phyloP scores from a whole-genome alignment of 2,797 vertebrate genomes.

The Sebastes umbrosus region DNA sequence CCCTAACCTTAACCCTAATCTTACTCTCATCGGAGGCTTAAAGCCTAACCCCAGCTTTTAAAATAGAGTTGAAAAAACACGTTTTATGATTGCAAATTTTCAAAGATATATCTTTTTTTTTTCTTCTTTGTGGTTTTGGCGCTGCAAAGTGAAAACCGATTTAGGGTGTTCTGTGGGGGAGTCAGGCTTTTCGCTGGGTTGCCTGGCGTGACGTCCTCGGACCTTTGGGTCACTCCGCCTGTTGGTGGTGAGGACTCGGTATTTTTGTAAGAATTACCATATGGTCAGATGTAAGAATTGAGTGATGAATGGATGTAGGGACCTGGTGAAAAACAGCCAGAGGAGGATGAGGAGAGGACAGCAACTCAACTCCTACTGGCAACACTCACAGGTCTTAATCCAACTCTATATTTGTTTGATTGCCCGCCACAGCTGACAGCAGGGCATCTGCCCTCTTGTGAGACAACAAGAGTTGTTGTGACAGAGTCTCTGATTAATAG shows the following conservation, averaged over 20 bases:
- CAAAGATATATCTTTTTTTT: constrained; percentile 33
- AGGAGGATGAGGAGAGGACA: constrained; percentile 21
- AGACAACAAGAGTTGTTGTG: constrained; percentile 33
- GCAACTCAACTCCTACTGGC: constrained; percentile 18
- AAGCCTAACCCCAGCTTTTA: constrained; percentile 48
- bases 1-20: constrained; percentile 67
- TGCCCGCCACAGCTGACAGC: constrained; percentile 67
- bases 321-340: constrained; percentile 32
- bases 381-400: constrained; percentile 26
- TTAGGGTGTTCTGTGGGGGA: constrained; percentile 55
- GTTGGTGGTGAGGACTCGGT: constrained; percentile 39
- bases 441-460: constrained; percentile 39
- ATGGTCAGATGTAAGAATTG: constrained; percentile 27
- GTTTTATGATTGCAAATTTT: constrained; percentile 60
- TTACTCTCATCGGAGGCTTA: constrained; percentile 57
- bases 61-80: constrained; percentile 60
- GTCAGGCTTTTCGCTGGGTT: constrained; percentile 28
- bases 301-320: constrained; percentile 49
- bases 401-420: constrained; percentile 68
- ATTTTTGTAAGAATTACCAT: constrained; percentile 62
- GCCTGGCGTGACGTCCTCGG: constrained; percentile 26
- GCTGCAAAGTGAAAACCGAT: constrained; percentile 44
- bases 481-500: constrained; percentile 48
- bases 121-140: constrained; percentile 52
- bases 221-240: constrained; percentile 39